Conservation (phyloP, 2,113 vertebrate species). For the Pao palembangensis region DNA sequence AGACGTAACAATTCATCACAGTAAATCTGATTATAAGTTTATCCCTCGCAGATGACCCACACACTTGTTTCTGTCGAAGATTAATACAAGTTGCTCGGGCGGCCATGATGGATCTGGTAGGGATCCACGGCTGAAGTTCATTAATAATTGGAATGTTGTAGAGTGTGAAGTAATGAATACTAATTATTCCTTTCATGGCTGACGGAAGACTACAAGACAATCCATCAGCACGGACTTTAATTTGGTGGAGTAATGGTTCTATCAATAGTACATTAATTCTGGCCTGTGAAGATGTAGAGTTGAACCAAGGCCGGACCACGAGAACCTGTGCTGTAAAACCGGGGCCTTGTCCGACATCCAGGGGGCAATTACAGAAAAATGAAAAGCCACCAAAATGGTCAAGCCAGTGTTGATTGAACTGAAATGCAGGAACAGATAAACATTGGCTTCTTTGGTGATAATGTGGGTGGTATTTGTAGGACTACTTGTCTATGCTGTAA, state of each 20-base stretch:
- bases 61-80: conserved; percentile 77
- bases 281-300: conserved; percentile 98
- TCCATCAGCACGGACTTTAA: conserved; percentile 99
- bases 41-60: conserved; percentile 73
- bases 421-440: conserved; percentile 87
- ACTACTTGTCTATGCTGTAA: conserved; percentile 50
- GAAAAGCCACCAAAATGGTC: conserved; percentile 85
- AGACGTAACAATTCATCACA: conserved; percentile 65
- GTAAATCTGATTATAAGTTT: conserved; percentile 77
- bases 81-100: conserved; percentile 82
- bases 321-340: conserved; percentile 83
- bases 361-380: conserved; percentile 95
- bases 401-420: conserved; percentile 90
- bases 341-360: conserved; percentile 82
- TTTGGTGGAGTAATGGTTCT: conserved; percentile 99
- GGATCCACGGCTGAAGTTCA: conserved; percentile 95
- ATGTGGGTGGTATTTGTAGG: conserved; percentile 59
- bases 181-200: conserved; percentile 99
- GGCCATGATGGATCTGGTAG: conserved; percentile 89
- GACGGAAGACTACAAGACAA: conserved; percentile 92
- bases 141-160: conserved; percentile 99
- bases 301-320: conserved; percentile 85
- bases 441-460: conserved; percentile 69
- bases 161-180: conserved; percentile 99
- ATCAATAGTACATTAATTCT: conserved; percentile 99